Conservation (phyloP, 1,140 invertebrate species). For the Ips typographus region DNA sequence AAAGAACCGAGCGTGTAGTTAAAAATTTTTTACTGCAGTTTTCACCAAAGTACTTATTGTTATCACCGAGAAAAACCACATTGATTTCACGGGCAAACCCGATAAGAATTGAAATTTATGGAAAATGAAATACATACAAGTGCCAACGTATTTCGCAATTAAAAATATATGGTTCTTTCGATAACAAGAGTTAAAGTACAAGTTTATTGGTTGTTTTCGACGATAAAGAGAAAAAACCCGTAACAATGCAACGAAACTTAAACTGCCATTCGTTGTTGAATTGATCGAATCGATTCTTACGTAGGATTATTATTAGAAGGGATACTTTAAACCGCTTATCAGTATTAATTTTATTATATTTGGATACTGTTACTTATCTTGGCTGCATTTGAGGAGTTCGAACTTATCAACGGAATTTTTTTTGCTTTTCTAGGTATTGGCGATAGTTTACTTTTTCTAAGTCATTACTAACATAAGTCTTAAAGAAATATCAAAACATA, state of each 20-base stretch:
- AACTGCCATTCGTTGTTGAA: neutral
- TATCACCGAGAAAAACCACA: conserved; percentile 7
- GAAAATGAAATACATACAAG: conserved; percentile 19
- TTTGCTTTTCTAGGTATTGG: neutral
- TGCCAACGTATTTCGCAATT: conserved; percentile 22
- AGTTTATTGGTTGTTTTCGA: conserved; percentile 3
- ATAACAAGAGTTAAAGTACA: conserved; percentile 22
- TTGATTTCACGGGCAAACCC: conserved; percentile 23
- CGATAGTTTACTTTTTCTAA: neutral
- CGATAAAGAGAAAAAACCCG: conserved; percentile 4
- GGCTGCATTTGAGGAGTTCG: conserved; percentile 7
- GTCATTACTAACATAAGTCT: too few relatives aligned
- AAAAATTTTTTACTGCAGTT: conserved; percentile 9
- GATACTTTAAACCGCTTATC: conserved; percentile 1
- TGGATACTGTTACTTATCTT: conserved; percentile 3
- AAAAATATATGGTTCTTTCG: conserved; percentile 28
- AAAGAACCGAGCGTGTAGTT: conserved; percentile 17
- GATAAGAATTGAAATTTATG: conserved; percentile 26
- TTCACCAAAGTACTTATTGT: conserved; percentile 12
- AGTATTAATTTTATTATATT: conserved; percentile 8
- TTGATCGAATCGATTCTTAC: neutral
- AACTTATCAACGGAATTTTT: neutral
- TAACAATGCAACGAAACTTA: neutral
- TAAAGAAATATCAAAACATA: too few relatives aligned
- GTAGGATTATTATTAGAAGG: neutral